Evolutionary conservation across 92 coral and sea anemone species (phyloP), one percentile per base, ranked within the genome.

Genomic region (Micromussa lordhowensis): DNA sequence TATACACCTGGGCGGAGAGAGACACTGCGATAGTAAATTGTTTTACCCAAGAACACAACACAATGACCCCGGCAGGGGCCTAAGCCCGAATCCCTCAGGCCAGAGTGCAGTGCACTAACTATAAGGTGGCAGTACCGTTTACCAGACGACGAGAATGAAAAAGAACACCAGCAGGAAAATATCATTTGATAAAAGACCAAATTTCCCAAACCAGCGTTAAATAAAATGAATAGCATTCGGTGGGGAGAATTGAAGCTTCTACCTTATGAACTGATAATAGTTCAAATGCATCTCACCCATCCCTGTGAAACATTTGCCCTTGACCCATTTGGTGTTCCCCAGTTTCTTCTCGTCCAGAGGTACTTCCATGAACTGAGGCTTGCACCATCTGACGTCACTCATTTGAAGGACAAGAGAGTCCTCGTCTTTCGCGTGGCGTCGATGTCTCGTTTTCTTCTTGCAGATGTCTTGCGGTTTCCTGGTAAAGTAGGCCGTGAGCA

Each of bases 401-500:
- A 64, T 66, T 70, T 86, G 93, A 55, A 91, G 63, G 28, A 74
- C 83, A 38, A 91, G 86, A 31, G 75, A 36, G 68, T 90, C 84
- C 54, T 74, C 77, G 38, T 44, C 49, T 2, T 17, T 18, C 44
- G 22, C 0, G 24, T 31, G 59, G 21, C 76, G 38, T 32, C 72
- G 68, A 30, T 58, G 35, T 29, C 70, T 63, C 44, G 17, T 36
- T 51, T 18, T n/a, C 35, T 85, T 85, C 61, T 44, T 86, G 68
- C 93, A 91, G 40, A 91, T 80, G 28, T 79, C 76, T 34, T 63
- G 18, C 3, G 93, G 91, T 38, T 91, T 80, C 53, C 81, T 64
- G 76, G 66, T 79, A 26, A 91, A 86, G 83, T 91, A 91, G 1
- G 88, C 93, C 48, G 93, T 91, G 17, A 87, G 32, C 13, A 91